These are phyloP conservation scores for Spheniscus mendiculus DNA, from an alignment of 2,113 vertebrate genomes.

Conservation along the genomic window DNA sequence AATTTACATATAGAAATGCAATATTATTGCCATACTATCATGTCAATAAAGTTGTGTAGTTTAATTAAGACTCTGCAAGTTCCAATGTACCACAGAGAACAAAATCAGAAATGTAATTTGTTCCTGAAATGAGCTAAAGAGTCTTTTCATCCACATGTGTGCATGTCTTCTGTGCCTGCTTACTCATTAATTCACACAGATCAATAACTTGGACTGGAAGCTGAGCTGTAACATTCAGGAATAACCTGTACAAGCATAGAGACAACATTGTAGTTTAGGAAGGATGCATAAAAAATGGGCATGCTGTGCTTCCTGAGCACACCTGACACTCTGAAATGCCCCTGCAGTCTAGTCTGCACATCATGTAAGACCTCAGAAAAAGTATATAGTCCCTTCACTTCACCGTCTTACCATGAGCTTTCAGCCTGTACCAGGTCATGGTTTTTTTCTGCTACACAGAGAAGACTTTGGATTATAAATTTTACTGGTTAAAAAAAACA, in stretches of 20 bases:
- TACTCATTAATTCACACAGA: background rate
- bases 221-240: background rate
- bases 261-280: background rate
- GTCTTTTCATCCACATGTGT: background rate
- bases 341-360: background rate
- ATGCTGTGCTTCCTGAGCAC: background rate
- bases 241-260: background rate
- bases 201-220: background rate
- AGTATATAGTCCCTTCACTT: background rate
- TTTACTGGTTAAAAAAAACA: background rate
- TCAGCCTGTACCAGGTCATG: background rate
- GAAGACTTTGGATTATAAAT: background rate
- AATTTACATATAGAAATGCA: background rate
- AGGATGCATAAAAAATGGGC: background rate
- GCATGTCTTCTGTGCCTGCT: background rate
- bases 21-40: background rate
- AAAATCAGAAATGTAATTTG: background rate
- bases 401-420: background rate
- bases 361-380: background rate
- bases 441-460: background rate
- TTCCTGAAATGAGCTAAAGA: background rate
- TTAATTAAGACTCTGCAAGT: background rate
- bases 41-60: background rate
- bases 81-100: background rate
- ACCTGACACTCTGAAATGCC: background rate